These are phyloP conservation scores for Dolichotis patagonum DNA, from an alignment of 2,113 vertebrate species.

Conservation along the genomic window DNA sequence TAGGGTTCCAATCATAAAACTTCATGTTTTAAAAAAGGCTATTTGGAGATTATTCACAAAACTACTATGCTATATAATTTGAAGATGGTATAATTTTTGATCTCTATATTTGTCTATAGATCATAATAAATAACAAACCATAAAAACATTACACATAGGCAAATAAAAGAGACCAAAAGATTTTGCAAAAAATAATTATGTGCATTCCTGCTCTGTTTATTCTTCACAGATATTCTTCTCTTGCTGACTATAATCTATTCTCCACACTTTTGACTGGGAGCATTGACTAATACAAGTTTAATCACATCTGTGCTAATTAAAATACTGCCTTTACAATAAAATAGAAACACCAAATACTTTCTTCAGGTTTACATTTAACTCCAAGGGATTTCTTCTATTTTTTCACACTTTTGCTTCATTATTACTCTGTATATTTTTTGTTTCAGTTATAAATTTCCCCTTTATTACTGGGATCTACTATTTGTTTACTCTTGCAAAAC, in stretches of 20 bases:
- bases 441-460: neutral
- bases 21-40: neutral
- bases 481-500: neutral
- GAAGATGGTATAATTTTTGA: neutral
- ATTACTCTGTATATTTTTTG: neutral
- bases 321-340: neutral
- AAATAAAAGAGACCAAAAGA: neutral
- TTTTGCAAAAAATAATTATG: neutral
- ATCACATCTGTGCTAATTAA: neutral
- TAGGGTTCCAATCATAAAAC: neutral
- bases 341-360: neutral
- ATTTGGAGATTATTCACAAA: neutral
- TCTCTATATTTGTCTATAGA: neutral
- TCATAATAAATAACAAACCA: neutral
- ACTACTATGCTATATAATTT: neutral
- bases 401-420: neutral
- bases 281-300: neutral
- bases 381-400: neutral
- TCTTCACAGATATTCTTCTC: neutral
- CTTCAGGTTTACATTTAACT: neutral
- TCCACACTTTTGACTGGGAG: neutral
- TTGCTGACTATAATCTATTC: neutral
- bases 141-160: neutral
- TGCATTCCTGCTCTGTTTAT: neutral
- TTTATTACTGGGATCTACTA: neutral